phyloP scores from a whole-genome alignment of 2,113 vertebrate genomes.

The Eclectus roratus region DNA sequence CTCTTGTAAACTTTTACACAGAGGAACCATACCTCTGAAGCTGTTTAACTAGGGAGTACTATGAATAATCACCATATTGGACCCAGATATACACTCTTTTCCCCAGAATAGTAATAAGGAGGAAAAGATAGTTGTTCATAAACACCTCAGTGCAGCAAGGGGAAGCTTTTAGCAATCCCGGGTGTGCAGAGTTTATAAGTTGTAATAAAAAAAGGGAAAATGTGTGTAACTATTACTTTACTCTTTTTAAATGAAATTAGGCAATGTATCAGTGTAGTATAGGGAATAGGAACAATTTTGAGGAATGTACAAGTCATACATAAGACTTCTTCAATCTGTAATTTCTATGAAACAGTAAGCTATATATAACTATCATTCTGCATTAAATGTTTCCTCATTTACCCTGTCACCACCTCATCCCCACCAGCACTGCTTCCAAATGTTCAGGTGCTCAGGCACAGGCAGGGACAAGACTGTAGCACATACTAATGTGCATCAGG shows the following conservation, averaged over 20 bases:
- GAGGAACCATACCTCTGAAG: background rate
- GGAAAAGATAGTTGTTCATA: constrained; percentile 12
- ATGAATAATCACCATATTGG: constrained; percentile 21
- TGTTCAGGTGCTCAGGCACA: background rate
- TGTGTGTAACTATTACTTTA: constrained; percentile 34
- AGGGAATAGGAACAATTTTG: constrained; percentile 3
- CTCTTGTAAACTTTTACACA: constrained; percentile 1
- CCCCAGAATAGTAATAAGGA: constrained; percentile 32
- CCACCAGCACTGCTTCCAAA: background rate
- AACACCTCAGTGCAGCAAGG: constrained; percentile 21
- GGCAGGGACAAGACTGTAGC: background rate
- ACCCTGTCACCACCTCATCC: background rate
- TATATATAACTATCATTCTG: background rate
- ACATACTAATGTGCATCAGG: background rate
- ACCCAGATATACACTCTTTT: constrained; percentile 42
- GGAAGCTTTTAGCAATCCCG: constrained; percentile 37
- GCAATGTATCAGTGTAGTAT: background rate
- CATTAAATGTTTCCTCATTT: constrained; percentile 33
- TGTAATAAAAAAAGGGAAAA: background rate
- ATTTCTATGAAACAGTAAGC: background rate
- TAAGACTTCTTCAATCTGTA: background rate
- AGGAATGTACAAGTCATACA: background rate
- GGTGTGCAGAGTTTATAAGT: constrained; percentile 4
- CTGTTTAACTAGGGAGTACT: constrained; percentile 23
- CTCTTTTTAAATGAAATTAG: constrained; percentile 23